Percentiles rank a stretch among this genome's conserved stretches.
Evolutionary conservation across 2,797 vertebrate genomes (phyloP).

Genomic region (Remorina albescens): DNA sequence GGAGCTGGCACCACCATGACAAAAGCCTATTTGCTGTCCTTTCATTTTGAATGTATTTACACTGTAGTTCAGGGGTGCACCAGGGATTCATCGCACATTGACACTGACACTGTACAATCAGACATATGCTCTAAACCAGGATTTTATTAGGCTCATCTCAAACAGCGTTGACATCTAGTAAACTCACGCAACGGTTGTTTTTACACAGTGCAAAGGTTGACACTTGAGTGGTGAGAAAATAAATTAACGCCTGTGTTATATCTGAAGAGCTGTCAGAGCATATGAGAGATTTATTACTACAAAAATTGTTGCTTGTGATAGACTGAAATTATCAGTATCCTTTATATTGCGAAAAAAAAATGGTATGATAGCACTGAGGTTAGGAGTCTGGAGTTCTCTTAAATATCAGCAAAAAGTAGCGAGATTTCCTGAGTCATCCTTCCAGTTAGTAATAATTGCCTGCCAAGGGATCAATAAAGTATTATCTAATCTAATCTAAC

Average conservation of each 20-base stretch:
- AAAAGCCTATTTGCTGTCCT: background rate
- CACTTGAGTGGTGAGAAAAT: background rate
- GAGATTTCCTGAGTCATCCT: background rate
- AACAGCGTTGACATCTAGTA: background rate
- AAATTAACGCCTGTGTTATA: background rate
- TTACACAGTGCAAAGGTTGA: background rate
- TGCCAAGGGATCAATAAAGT: too few species aligned
- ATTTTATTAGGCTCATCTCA: background rate
- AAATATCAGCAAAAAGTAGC: background rate
- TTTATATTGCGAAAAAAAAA: background rate
- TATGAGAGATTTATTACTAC: background rate
- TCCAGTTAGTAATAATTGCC: background rate
- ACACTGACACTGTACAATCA: background rate
- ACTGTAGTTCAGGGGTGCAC: background rate
- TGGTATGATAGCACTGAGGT: background rate
- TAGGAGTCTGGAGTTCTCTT: background rate
- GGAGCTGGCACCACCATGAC: background rate
- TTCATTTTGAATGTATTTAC: background rate
- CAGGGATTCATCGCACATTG: background rate
- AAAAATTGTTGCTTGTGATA: background rate
- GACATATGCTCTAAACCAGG: background rate
- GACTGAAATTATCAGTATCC: background rate
- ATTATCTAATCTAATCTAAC: too few species aligned
- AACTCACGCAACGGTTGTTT: background rate
- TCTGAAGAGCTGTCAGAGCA: background rate